Conservation (phyloP, 37 sponge, comb jelly and placozoan genomes). For the Lycopodina hypogea region DNA sequence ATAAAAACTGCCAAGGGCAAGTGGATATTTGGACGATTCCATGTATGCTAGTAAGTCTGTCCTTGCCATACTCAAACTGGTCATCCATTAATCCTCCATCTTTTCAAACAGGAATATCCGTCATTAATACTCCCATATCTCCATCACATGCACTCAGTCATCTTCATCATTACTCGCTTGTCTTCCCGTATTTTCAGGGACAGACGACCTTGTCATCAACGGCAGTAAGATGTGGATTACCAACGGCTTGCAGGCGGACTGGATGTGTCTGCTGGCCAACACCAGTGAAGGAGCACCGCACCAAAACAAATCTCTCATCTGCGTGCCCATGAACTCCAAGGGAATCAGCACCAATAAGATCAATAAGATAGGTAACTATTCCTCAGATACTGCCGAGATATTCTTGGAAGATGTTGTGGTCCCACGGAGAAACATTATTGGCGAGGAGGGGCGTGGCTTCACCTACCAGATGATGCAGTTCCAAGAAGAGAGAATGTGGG, state of each 20-base stretch:
- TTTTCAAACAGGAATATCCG: no score
- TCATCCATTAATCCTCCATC: no score
- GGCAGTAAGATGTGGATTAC: slow-evolving; percentile 99
- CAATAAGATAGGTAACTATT: slow-evolving; percentile 58
- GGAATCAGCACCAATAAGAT: slow-evolving; percentile 71
- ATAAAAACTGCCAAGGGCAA: no score
- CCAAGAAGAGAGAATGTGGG: slow-evolving; percentile 92
- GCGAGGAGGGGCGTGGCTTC: slow-evolving; percentile 91
- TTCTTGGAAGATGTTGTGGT: slow-evolving; percentile 91
- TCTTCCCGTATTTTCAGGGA: slow-evolving; percentile 26
- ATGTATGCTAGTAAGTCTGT: no score
- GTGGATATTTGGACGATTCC: no score
- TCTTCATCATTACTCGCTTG: no score
- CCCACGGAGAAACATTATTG: slow-evolving; percentile 81
- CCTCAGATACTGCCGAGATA: slow-evolving; percentile 87
- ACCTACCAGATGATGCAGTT: slow-evolving; percentile 94
- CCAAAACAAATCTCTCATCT: slow-evolving; percentile 90
- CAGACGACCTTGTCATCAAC: slow-evolving; percentile 89
- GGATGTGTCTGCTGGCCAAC: slow-evolving; percentile 96
- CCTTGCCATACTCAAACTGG: no score
- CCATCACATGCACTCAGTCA: no score
- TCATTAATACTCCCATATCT: no score
- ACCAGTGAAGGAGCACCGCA: slow-evolving; percentile 76
- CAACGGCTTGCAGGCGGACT: slow-evolving; percentile 87
- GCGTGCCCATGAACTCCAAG: slow-evolving; percentile 86